phyloP scores from a whole-genome alignment of 2,113 vertebrate species.

The Alaudala cheleensis region DNA sequence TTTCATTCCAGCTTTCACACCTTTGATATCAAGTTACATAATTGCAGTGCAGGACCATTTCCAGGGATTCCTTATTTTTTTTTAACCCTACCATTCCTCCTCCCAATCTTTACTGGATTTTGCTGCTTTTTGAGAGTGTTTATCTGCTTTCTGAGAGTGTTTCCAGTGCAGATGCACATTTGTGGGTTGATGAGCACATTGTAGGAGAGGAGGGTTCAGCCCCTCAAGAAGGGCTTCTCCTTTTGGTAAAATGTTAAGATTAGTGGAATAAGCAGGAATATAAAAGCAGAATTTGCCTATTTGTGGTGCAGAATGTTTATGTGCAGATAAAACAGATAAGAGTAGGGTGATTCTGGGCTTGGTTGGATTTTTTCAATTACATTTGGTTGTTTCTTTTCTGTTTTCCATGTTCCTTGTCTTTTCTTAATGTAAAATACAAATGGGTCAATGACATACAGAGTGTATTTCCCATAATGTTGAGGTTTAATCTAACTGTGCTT shows the following conservation, averaged over 20 bases:
- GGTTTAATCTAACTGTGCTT: background rate
- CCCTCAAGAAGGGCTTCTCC: background rate
- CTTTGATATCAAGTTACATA: slow-evolving; percentile 58
- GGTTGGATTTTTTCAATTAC: background rate
- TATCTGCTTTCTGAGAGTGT: background rate
- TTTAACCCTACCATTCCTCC: background rate
- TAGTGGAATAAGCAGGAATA: background rate
- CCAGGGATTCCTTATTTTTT: slow-evolving; percentile 43
- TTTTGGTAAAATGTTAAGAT: background rate
- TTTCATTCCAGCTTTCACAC: slow-evolving; percentile 70
- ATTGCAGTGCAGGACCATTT: slow-evolving; percentile 23
- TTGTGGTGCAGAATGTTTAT: background rate
- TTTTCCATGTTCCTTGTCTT: background rate
- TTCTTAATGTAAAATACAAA: background rate
- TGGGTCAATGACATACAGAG: background rate
- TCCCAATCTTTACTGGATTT: background rate
- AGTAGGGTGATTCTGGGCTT: background rate
- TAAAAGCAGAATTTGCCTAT: background rate
- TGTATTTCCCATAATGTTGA: background rate
- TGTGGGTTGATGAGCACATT: background rate
- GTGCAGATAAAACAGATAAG: background rate
- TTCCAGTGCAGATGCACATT: background rate
- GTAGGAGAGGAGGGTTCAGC: background rate
- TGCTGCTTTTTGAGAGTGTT: background rate
- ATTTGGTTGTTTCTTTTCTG: background rate